Conservation (phyloP, 1,140 invertebrate genomes). For the Drosophila miranda region DNA sequence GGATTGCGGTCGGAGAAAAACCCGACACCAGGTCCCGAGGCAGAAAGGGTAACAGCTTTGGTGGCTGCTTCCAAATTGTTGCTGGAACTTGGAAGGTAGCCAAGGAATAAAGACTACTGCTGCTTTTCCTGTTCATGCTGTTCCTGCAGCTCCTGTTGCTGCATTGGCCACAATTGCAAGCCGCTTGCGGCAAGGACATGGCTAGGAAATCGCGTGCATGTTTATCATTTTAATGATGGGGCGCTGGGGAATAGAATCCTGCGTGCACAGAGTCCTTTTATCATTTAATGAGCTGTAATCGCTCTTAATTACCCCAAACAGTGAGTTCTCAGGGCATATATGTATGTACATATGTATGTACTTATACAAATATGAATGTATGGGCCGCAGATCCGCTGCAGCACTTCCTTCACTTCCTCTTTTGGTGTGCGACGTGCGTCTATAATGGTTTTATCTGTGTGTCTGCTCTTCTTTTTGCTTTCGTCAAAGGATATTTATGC, state of each 20-base stretch:
- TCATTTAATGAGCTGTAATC: slow-evolving; percentile 63
- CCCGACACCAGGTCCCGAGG: slow-evolving; percentile 30
- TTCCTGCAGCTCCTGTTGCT: slow-evolving; percentile 17
- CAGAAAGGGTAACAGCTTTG: slow-evolving; percentile 55
- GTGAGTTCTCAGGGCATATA: slow-evolving; percentile 19
- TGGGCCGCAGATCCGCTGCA: background rate
- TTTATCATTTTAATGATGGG: slow-evolving; percentile 60
- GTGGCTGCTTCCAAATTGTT: slow-evolving; percentile 57
- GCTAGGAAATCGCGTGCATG: slow-evolving; percentile 54
- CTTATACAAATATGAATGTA: no score
- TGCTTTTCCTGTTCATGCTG: slow-evolving; percentile 5
- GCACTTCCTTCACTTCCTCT: background rate
- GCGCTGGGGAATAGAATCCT: slow-evolving; percentile 3
- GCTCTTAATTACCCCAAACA: slow-evolving; percentile 51
- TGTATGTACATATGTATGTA: no score
- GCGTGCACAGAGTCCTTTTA: slow-evolving; percentile 54
- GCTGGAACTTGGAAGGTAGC: slow-evolving; percentile 57
- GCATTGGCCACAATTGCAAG: slow-evolving; percentile 56
- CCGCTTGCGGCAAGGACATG: slow-evolving; percentile 53
- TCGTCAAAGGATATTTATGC: slow-evolving; percentile 35
- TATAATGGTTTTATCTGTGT: slow-evolving; percentile 63
- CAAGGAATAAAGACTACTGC: slow-evolving; percentile 22
- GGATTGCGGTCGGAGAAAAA: slow-evolving; percentile 41
- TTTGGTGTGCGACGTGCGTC: slow-evolving; percentile 57
- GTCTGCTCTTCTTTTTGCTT: slow-evolving; percentile 9